These are phyloP conservation scores for Delia radicum DNA, from an alignment of 1,140 invertebrate genomes.

Conservation along the genomic window DNA sequence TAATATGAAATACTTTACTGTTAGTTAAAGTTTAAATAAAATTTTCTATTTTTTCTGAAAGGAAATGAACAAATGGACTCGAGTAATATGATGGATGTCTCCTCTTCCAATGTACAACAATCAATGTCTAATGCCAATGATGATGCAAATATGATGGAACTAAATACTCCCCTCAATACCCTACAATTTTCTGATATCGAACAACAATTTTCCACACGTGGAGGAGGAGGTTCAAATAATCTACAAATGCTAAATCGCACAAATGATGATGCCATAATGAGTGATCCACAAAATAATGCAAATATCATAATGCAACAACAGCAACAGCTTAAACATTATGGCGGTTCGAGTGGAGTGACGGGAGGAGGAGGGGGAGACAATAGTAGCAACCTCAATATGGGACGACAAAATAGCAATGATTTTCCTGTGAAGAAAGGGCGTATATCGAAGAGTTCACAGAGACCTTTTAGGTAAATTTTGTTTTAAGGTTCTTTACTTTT, in stretches of 20 bases:
- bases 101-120: constrained; percentile 25
- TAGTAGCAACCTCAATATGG: background rate
- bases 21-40: background rate
- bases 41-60: background rate
- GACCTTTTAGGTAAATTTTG: constrained; percentile 38
- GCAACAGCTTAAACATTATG: constrained; percentile 21
- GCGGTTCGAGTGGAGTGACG: background rate
- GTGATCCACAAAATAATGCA: background rate
- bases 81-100: constrained; percentile 44
- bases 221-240: background rate
- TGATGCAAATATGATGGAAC: constrained; percentile 50
- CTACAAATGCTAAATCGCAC: constrained; percentile 11
- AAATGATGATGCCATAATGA: constrained; percentile 25
- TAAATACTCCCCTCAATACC: constrained; percentile 45
- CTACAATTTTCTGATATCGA: constrained; percentile 41
- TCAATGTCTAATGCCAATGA: constrained; percentile 29
- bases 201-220: constrained; percentile 38
- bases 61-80: constrained; percentile 44
- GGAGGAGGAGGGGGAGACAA: background rate
- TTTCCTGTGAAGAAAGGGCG: constrained; percentile 51
- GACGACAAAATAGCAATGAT: constrained; percentile 29
- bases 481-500: background rate
- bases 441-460: constrained; percentile 46
- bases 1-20: background rate
- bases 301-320: background rate